phyloP scores from a whole-genome alignment of 2,888 invertebrate species.

The Acanthopleura granulata region DNA sequence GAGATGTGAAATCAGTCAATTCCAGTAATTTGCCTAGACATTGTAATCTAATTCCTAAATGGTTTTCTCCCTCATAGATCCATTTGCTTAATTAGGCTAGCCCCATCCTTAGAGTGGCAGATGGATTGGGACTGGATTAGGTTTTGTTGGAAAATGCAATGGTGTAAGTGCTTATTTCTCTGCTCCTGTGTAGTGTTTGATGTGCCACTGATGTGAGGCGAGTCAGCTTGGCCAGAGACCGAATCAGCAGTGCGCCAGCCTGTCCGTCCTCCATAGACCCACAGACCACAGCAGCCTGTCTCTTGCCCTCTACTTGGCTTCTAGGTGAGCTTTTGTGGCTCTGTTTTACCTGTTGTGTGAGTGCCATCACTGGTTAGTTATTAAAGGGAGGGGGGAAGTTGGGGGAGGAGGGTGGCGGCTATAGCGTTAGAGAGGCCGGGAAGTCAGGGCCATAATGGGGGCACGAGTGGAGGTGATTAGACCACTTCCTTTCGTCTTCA shows the following conservation, averaged over 20 bases:
- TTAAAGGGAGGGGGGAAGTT: too few species aligned
- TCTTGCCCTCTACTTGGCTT: too few species aligned
- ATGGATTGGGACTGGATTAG: constrained; percentile 17
- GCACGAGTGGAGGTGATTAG: constrained; percentile 6
- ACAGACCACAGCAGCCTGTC: too few species aligned
- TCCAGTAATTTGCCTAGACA: constrained; percentile 20
- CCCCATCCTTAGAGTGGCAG: constrained; percentile 19
- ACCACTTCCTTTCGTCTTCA: neutral
- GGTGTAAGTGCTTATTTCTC: constrained; percentile 20
- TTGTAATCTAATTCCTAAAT: constrained; percentile 20
- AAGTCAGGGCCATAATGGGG: neutral
- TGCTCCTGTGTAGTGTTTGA: constrained; percentile 11
- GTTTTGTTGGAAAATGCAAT: constrained; percentile 19
- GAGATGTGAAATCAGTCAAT: constrained; percentile 20
- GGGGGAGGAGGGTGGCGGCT: too few species aligned
- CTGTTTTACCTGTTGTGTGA: too few species aligned
- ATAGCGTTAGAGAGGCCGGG: neutral
- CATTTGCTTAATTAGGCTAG: constrained; percentile 19
- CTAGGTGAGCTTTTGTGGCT: too few species aligned
- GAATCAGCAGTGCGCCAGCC: neutral
- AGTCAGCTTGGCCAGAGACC: neutral
- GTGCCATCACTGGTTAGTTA: too few species aligned
- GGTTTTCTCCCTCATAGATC: constrained; percentile 20
- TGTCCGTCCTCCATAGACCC: neutral
- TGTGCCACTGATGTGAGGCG: constrained; percentile 5